Base-by-base conservation (phyloP, 2,113 vertebrate genomes). In the Lontra canadensis region DNA sequence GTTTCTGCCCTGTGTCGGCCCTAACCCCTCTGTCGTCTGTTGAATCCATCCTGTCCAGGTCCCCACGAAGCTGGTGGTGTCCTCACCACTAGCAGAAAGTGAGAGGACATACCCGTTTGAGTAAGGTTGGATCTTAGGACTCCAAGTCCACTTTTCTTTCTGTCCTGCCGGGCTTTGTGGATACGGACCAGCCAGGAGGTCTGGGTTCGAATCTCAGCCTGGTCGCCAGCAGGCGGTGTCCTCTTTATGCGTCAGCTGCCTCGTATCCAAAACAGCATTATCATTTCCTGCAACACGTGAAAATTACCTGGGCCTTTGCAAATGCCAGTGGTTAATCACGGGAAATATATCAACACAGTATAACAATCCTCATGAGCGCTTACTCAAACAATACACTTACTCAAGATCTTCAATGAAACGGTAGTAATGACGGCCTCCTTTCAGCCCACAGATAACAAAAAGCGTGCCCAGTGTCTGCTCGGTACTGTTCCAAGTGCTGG, bases 11-110 rank as follows among this genome's bases (percentile, higher is more conserved):
- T 4, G 21, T 2, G 18, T n/a, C 81, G 0, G 1, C 42, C 31
- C 31, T 5, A 1, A 39, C 1, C 5, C 29, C 63, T 13, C 49
- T 34, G 21, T 26, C 0, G 0, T 36, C 69, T 76, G 23, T 14
- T 23, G 2, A 71, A 34, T 39, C 8, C 71, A 9, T 47, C 59
- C 44, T 10, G 3, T 1, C 49, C 7, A 0, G 21, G 57, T 9
- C 2, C 10, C 36, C 39, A 21, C 3, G 63, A 69, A 78, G 31
- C 0, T 36, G 71, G 6, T 57, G 4, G 4, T 0, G 26, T 79
- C 49, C 13, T 52, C 4, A 0, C 47, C 59, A 0, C 15, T 10
- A 34, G 74, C 29, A 80, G 49, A 78, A 90, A 14, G 59, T 8
- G 20, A 71, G 25, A 13, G 34, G 52, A 25, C 7, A 1, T 71